Evolutionary conservation across 2,888 invertebrate genomes (phyloP).

Genomic region (Tyria jacobaeae): DNA sequence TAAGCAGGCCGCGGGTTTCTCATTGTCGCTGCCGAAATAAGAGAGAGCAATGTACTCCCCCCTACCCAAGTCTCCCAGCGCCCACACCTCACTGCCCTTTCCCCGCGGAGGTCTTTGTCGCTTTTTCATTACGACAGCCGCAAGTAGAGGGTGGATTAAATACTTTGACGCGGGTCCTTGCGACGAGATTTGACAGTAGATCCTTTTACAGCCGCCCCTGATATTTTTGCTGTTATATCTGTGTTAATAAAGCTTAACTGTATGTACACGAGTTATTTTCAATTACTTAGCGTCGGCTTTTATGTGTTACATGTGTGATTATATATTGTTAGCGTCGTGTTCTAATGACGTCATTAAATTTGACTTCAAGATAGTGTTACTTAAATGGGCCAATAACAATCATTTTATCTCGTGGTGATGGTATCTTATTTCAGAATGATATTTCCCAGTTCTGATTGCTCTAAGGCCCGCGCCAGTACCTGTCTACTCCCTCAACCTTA

Average conservation of each 20-base stretch:
- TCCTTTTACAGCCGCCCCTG: slow-evolving; percentile 20
- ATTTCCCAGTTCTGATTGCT: slow-evolving; percentile 27
- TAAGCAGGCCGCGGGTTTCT: slow-evolving; percentile 34
- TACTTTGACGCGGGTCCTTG: slow-evolving; percentile 52
- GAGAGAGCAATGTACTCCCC: slow-evolving; percentile 17
- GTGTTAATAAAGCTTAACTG: slow-evolving; percentile 17
- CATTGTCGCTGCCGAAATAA: slow-evolving; percentile 44
- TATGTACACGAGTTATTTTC: slow-evolving; percentile 9
- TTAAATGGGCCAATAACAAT: neutral
- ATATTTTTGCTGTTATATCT: slow-evolving; percentile 23
- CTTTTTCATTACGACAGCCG: slow-evolving; percentile 55
- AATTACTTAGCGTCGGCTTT: slow-evolving; percentile 15
- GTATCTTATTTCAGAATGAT: neutral
- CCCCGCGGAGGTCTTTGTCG: slow-evolving; percentile 43
- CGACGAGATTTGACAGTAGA: slow-evolving; percentile 27
- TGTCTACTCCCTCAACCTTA: slow-evolving; percentile 20
- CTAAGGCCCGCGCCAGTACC: slow-evolving; percentile 33
- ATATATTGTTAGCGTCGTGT: neutral
- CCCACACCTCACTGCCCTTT: slow-evolving; percentile 12
- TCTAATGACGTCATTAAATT: neutral
- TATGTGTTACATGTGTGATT: neutral
- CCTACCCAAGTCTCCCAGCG: neutral
- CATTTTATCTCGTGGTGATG: neutral
- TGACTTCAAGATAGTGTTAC: neutral
- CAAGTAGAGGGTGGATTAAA: slow-evolving; percentile 53